A percentile compares a stretch with the other conserved stretches of the same genome.
Evolutionary conservation across 2,113 vertebrate species (phyloP).

Genomic region (Muntiacus reevesi): DNA sequence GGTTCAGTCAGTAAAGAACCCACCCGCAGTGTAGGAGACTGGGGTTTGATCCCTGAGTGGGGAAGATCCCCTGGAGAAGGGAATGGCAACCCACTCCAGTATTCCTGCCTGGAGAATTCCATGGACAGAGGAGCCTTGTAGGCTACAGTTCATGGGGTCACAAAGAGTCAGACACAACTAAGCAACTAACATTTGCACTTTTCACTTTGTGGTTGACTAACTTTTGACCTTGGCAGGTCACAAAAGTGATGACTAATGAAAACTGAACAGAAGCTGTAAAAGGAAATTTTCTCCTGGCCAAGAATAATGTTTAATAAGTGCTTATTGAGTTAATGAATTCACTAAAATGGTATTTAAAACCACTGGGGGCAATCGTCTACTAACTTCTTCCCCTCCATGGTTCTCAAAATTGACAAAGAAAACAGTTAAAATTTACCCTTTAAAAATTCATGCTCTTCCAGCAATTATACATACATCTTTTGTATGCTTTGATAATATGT

Average conservation of each 20-base stretch:
- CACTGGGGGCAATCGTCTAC: not conserved
- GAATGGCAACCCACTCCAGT: not conserved
- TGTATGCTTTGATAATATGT: not conserved
- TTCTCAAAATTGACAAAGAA: not conserved
- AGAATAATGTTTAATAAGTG: not conserved
- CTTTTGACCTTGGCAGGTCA: not conserved
- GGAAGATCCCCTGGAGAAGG: not conserved
- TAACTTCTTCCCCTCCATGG: not conserved
- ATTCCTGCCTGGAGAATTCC: not conserved
- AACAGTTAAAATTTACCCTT: not conserved
- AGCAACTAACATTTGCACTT: not conserved
- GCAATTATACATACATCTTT: not conserved
- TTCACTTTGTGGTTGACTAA: not conserved
- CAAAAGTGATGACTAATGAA: not conserved
- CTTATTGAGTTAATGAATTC: not conserved
- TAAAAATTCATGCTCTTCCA: not conserved
- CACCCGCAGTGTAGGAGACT: accelerated
- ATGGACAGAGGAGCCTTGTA: not conserved
- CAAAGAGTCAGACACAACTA: not conserved
- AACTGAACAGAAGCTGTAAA: not conserved
- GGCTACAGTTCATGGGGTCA: not conserved
- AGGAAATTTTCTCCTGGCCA: not conserved
- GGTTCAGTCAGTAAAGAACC: not conserved
- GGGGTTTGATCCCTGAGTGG: not conserved
- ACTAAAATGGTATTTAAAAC: not conserved